Conservation (phyloP, 2,888 invertebrate species). For the Ctenicera cuprea region DNA sequence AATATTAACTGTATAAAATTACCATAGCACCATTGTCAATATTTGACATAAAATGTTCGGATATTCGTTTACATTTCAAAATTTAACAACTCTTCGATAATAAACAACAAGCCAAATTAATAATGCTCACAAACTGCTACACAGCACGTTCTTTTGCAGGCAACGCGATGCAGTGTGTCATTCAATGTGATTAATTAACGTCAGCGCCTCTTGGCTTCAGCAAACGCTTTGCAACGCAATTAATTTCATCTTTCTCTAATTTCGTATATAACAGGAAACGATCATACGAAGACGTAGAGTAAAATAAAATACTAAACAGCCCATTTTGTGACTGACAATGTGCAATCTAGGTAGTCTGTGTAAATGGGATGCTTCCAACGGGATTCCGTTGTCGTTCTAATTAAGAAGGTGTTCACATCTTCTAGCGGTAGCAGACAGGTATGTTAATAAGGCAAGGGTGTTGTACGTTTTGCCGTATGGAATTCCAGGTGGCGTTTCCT, state of each 20-base stretch:
- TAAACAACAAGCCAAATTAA: conserved; percentile 18
- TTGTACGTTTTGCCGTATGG: conserved; percentile 10
- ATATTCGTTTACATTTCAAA: too few species aligned
- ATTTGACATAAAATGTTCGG: too few species aligned
- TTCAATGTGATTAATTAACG: conserved; percentile 32
- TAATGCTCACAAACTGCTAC: conserved; percentile 11
- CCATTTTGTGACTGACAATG: conserved; percentile 47
- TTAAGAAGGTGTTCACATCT: conserved; percentile 54
- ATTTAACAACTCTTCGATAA: neutral
- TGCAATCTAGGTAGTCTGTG: conserved; percentile 50
- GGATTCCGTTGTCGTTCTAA: conserved; percentile 54
- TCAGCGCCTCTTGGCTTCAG: conserved; percentile 10
- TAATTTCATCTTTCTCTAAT: conserved; percentile 28
- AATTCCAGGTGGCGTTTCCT: conserved; percentile 9
- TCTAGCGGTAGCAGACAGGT: conserved; percentile 44
- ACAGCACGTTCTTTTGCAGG: conserved; percentile 14
- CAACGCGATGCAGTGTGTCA: conserved; percentile 22
- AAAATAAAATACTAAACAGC: conserved; percentile 31
- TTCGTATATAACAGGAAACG: neutral
- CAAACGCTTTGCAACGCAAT: conserved; percentile 27
- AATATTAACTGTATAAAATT: too few species aligned
- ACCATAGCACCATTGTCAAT: too few species aligned
- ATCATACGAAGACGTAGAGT: conserved; percentile 13
- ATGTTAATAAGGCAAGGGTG: conserved; percentile 39
- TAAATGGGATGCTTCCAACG: conserved; percentile 51